A percentile compares a stretch with the other conserved stretches of the same genome.
Conservation (phyloP, 1,140 invertebrate genomes). For the Caerostris extrusa region DNA sequence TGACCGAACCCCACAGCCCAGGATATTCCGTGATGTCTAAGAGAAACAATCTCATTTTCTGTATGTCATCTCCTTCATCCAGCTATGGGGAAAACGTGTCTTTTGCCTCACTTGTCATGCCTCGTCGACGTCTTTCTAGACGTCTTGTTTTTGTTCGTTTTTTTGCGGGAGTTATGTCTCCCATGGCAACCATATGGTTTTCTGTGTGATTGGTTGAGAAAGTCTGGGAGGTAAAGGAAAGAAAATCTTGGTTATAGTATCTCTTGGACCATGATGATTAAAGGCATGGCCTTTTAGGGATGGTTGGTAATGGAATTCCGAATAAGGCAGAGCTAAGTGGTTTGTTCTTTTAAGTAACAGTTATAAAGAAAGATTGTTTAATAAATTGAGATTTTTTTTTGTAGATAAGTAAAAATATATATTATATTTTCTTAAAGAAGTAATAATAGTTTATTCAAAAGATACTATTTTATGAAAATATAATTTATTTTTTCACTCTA, state of each 20-base stretch:
- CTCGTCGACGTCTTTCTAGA: neutral
- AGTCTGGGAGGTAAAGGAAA: neutral
- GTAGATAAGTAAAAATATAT: too few relatives aligned
- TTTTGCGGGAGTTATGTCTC: neutral
- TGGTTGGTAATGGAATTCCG: too few relatives aligned
- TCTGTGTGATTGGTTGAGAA: neutral
- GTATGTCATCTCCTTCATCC: neutral
- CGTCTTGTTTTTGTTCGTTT: neutral
- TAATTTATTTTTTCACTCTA: too few relatives aligned
- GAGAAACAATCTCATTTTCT: conserved; percentile 26
- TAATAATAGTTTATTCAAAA: too few relatives aligned
- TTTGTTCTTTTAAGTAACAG: too few relatives aligned
- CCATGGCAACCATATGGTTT: neutral
- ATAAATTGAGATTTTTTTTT: too few relatives aligned
- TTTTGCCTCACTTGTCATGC: neutral
- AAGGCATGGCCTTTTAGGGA: too few relatives aligned
- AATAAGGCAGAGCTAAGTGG: too few relatives aligned
- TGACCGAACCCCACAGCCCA: neutral
- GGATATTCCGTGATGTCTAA: neutral
- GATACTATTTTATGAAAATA: too few relatives aligned
- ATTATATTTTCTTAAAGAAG: too few relatives aligned
- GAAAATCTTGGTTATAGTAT: neutral
- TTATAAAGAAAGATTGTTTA: too few relatives aligned
- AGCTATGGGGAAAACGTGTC: conserved; percentile 9
- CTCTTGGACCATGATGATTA: neutral